A percentile compares a stretch with the other conserved stretches of the same genome.
phyloP scores from a whole-genome alignment of 2,113 vertebrate species.

The Parus major region DNA sequence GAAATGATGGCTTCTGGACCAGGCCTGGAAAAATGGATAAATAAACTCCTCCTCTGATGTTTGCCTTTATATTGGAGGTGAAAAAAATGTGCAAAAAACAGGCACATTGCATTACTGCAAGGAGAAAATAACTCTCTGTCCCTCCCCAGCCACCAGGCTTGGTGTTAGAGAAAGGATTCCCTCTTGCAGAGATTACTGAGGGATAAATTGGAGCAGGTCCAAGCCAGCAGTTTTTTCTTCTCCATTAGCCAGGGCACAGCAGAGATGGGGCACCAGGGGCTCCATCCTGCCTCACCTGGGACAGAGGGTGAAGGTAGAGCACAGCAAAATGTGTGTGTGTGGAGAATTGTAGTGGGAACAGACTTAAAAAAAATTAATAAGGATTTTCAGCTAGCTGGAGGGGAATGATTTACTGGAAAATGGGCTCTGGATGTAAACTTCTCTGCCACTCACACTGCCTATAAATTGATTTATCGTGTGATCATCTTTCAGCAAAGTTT shows the following conservation, averaged over 20 bases:
- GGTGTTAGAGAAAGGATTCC: neutral
- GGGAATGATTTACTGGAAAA: neutral
- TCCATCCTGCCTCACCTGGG: neutral
- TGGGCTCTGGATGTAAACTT: neutral
- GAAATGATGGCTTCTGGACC: neutral
- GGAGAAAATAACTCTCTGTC: neutral
- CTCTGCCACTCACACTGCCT: accelerated
- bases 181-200: neutral
- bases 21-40: neutral
- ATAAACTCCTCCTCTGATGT: neutral
- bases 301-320: neutral
- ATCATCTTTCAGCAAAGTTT: neutral
- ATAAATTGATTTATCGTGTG: neutral
- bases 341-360: neutral
- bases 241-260: neutral
- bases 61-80: neutral
- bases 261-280: neutral
- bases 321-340: neutral
- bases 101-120: neutral
- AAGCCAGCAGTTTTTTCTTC: neutral
- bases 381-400: neutral
- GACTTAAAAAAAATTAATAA: neutral
- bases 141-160: neutral
- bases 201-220: neutral
- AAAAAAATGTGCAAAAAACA: neutral